Conservation (phyloP, 2,113 vertebrate genomes). For the Misgurnus anguillicaudatus region DNA sequence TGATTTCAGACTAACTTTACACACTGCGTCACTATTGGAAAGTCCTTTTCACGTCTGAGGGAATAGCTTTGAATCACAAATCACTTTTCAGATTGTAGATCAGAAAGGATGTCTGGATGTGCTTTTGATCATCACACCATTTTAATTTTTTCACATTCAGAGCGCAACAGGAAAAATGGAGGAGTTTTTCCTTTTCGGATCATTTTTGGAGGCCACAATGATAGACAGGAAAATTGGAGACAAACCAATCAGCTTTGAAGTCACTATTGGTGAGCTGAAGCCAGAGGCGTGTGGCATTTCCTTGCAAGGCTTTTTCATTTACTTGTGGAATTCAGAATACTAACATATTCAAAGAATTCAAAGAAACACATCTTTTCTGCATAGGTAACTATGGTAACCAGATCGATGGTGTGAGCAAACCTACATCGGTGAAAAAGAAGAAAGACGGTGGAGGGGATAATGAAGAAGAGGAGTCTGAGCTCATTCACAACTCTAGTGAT, state of each 20-base stretch:
- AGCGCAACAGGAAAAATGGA: slow-evolving; percentile 86
- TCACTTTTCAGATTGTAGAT: background rate
- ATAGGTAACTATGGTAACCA: slow-evolving; percentile 96
- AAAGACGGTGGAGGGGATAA: slow-evolving; percentile 71
- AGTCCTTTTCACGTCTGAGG: background rate
- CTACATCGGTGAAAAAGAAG: slow-evolving; percentile 70
- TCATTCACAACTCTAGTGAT: slow-evolving; percentile 91
- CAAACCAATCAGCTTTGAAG: slow-evolving; percentile 92
- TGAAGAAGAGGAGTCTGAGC: slow-evolving; percentile 86
- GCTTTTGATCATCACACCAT: background rate
- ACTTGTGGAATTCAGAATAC: background rate
- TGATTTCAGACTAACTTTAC: slow-evolving; percentile 10
- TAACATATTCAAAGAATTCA: background rate
- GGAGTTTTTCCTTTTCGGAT: slow-evolving; percentile 95
- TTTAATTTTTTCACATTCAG: slow-evolving; percentile 22
- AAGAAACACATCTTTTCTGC: background rate
- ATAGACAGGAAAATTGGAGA: slow-evolving; percentile 95
- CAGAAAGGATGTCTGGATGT: background rate
- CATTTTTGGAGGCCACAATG: slow-evolving; percentile 97
- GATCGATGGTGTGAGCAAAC: slow-evolving; percentile 78
- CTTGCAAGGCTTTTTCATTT: background rate
- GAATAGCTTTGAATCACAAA: background rate
- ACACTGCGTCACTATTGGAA: background rate
- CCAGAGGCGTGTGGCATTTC: background rate
- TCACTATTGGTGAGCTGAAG: slow-evolving; percentile 86